phyloP scores from a whole-genome alignment of 1,140 invertebrate species.

The Cryptotermes secundus region DNA sequence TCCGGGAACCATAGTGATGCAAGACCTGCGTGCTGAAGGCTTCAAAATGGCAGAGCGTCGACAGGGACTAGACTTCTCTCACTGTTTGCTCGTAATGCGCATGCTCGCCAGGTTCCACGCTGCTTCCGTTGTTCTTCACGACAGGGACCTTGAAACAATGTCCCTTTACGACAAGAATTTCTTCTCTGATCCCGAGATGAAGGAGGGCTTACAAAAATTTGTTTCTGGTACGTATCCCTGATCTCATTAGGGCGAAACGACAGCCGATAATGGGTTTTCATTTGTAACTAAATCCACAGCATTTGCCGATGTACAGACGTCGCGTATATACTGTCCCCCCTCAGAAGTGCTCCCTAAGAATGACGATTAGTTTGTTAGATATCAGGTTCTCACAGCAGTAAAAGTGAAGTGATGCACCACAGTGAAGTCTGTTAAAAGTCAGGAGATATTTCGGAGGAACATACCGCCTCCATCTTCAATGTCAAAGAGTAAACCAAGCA shows the following conservation, averaged over 20 bases:
- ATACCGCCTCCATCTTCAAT: too few relatives aligned
- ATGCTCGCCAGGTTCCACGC: slow-evolving; percentile 31
- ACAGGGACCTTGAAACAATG: background rate
- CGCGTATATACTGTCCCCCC: too few relatives aligned
- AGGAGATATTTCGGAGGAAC: too few relatives aligned
- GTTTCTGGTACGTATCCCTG: background rate
- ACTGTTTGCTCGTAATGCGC: slow-evolving; percentile 30
- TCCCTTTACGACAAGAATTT: background rate
- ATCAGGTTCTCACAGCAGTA: too few relatives aligned
- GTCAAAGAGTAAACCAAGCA: too few relatives aligned
- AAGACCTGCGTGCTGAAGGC: slow-evolving; percentile 30
- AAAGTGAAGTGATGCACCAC: too few relatives aligned
- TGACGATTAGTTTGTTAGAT: too few relatives aligned
- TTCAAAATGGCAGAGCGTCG: slow-evolving; percentile 37
- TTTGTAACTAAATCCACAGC: too few relatives aligned
- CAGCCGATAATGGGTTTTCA: background rate
- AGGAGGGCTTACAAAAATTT: background rate
- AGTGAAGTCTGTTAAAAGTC: too few relatives aligned
- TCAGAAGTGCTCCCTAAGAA: too few relatives aligned
- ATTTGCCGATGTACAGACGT: too few relatives aligned
- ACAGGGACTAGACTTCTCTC: slow-evolving; percentile 34
- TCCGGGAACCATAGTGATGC: slow-evolving; percentile 24
- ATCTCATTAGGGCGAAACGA: too few relatives aligned
- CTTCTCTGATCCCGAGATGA: background rate
- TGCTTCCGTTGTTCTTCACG: slow-evolving; percentile 16